phyloP scores from a whole-genome alignment of 2,888 invertebrate genomes.

The Drosophila anomalata region DNA sequence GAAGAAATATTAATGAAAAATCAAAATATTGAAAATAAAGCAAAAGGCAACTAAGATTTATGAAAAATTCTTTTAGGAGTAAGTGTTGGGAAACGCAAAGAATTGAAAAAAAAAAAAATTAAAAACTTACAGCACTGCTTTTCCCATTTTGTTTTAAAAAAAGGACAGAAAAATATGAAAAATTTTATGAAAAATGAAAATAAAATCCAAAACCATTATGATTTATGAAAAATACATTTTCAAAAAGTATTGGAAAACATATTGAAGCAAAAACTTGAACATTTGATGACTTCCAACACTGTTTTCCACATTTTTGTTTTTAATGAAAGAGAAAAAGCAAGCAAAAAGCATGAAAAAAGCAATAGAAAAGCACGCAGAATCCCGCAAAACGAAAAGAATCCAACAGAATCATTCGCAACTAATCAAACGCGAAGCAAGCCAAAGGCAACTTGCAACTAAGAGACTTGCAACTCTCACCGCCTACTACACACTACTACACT shows the following conservation, averaged over 20 bases:
- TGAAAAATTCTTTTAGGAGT: not conserved
- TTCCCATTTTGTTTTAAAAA: too few relatives aligned
- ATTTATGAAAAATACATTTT: too few relatives aligned
- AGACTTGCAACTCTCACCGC: constrained; percentile 1
- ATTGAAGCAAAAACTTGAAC: not conserved
- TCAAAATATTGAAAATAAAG: not conserved
- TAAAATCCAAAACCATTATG: too few relatives aligned
- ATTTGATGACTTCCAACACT: too few relatives aligned
- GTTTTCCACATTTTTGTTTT: too few relatives aligned
- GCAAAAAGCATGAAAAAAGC: too few relatives aligned
- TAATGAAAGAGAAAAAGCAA: too few relatives aligned
- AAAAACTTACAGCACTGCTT: too few relatives aligned
- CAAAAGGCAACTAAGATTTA: not conserved
- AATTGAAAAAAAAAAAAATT: not conserved
- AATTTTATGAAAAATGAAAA: too few relatives aligned
- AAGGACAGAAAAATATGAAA: too few relatives aligned
- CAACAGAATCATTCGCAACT: constrained; percentile 57
- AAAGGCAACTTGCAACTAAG: constrained; percentile 2
- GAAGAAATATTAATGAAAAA: constrained; percentile 13
- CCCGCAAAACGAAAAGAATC: constrained; percentile 10
- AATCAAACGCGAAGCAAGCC: constrained; percentile 52
- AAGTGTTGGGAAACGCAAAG: not conserved
- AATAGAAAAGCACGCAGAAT: too few relatives aligned
- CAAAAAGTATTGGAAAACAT: not conserved
- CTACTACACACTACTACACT: constrained; percentile 4